phyloP scores from a whole-genome alignment of 1,140 invertebrate species.

The Pogonus chalceus region DNA sequence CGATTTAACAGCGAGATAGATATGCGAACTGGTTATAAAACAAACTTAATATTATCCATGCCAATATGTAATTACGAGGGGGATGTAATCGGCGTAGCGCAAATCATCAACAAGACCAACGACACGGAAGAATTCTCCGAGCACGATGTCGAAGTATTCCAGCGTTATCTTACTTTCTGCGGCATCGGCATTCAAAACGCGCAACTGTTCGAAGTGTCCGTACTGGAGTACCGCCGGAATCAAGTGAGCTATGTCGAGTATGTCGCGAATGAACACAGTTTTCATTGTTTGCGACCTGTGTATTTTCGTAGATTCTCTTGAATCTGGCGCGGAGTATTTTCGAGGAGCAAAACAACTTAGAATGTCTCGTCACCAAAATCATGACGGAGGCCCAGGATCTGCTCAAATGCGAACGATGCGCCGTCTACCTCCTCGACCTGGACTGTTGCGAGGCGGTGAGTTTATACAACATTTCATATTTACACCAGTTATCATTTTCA shows the following conservation, averaged over 20 bases:
- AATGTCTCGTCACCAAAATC: conserved; percentile 89
- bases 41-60: conserved; percentile 82
- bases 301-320: conserved; percentile 62
- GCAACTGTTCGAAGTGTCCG: conserved; percentile 88
- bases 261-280: conserved; percentile 29
- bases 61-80: conserved; percentile 94
- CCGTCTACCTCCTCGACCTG: conserved; percentile 78
- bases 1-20: conserved; percentile 89
- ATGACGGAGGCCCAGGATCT: conserved; percentile 91
- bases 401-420: conserved; percentile 84
- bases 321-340: conserved; percentile 82
- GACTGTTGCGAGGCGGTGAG: conserved; percentile 78
- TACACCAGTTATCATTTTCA: no score
- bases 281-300: conserved; percentile 16
- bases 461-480: no score
- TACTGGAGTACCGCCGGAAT: conserved; percentile 87
- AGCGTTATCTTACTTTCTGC: conserved; percentile 88
- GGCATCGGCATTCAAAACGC: conserved; percentile 96
- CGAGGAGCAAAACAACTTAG: conserved; percentile 87
- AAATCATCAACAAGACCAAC: conserved; percentile 94
- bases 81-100: conserved; percentile 91
- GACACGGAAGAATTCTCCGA: conserved; percentile 75
- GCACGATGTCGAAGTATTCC: conserved; percentile 79
- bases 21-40: conserved; percentile 83
- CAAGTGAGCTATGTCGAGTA: conserved; percentile 54